phyloP scores from a whole-genome alignment of 2,113 vertebrate genomes.

The Formicarius rufipectus region DNA sequence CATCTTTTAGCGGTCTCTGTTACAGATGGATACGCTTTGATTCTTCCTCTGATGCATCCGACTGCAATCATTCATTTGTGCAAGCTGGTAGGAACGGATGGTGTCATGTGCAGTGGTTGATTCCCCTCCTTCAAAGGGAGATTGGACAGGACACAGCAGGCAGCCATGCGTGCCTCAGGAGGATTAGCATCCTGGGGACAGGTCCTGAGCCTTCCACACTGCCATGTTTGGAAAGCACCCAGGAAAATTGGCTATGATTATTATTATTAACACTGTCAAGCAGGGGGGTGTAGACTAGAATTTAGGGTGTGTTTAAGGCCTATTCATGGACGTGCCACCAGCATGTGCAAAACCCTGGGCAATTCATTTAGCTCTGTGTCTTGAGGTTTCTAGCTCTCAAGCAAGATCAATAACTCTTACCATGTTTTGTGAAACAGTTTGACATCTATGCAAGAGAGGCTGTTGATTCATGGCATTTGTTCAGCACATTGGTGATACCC shows the following conservation, averaged over 20 bases:
- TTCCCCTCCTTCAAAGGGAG: not conserved
- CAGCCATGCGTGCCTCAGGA: not conserved
- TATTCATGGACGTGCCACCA: accelerated
- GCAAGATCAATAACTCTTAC: not conserved
- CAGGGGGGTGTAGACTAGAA: not conserved
- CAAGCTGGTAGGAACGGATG: not conserved
- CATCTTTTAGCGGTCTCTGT: not conserved
- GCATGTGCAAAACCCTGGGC: not conserved
- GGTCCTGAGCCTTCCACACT: not conserved
- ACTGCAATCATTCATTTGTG: not conserved
- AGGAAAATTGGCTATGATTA: not conserved
- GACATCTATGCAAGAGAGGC: not conserved
- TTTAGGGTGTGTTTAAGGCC: not conserved
- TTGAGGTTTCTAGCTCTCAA: not conserved
- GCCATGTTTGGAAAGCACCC: not conserved
- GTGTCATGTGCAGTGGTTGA: not conserved
- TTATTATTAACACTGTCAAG: not conserved
- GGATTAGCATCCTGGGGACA: not conserved
- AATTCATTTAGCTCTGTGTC: not conserved
- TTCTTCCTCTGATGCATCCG: accelerated
- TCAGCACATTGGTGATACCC: not conserved
- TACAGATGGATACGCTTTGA: not conserved
- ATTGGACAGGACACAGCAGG: accelerated
- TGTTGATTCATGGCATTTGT: not conserved
- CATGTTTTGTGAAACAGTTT: not conserved